Percentiles rank a stretch among this genome's conserved stretches.
These are phyloP conservation scores for Asarcornis scutulata DNA, from an alignment of 2,113 vertebrate genomes.

Conservation along the genomic window DNA sequence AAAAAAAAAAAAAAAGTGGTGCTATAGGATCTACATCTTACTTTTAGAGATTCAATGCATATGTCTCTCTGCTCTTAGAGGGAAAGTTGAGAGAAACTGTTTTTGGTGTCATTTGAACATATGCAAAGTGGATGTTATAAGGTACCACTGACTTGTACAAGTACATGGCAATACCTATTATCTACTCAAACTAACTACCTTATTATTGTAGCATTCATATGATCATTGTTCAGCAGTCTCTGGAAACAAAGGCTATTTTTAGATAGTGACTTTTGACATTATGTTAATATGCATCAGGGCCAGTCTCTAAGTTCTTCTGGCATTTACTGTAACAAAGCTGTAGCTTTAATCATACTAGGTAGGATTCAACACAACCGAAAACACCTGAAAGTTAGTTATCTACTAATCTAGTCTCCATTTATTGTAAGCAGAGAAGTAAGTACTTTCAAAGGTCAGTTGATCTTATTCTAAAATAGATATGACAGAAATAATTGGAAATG, in stretches of 20 bases:
- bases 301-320: neutral
- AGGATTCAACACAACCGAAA: neutral
- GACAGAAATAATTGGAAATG: neutral
- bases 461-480: neutral
- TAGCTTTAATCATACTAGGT: neutral
- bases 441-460: neutral
- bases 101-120: conserved; percentile 1
- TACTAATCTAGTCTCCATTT: neutral
- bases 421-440: neutral
- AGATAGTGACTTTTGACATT: conserved; percentile 27
- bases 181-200: conserved; percentile 33
- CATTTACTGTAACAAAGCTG: neutral
- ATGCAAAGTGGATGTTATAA: neutral
- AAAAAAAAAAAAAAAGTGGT: neutral
- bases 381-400: neutral
- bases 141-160: neutral
- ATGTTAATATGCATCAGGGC: neutral
- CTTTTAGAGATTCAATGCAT: neutral
- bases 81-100: conserved; percentile 1
- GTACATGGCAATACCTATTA: conserved; percentile 26
- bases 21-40: neutral
- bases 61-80: neutral
- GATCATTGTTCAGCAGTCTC: conserved; percentile 41
- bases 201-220: conserved; percentile 32
- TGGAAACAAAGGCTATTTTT: conserved; percentile 47